A percentile compares a stretch with the other conserved stretches of the same genome.
Conservation (phyloP, 2,888 invertebrate genomes). For the Agrochola litura region DNA sequence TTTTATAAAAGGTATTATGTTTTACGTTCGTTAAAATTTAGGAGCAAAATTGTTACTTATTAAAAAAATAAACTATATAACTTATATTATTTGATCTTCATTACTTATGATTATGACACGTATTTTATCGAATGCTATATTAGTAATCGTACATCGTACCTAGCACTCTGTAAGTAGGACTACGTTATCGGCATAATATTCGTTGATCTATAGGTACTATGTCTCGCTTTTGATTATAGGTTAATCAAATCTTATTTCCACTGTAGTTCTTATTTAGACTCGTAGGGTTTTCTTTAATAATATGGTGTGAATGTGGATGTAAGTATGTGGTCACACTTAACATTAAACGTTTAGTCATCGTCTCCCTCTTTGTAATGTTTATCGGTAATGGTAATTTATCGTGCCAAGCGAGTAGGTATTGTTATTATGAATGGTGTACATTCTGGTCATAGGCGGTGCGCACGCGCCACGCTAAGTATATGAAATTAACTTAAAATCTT, state of each 20-base stretch:
- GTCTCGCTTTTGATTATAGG: conserved; percentile 81
- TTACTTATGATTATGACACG: conserved; percentile 78
- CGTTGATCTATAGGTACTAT: conserved; percentile 78
- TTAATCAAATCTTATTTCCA: conserved; percentile 81
- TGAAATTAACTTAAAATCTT: conserved; percentile 76
- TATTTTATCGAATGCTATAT: conserved; percentile 75
- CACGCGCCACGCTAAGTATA: conserved; percentile 78
- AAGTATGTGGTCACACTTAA: conserved; percentile 85
- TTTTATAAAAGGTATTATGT: conserved; percentile 78
- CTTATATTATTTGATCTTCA: conserved; percentile 76
- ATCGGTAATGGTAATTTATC: conserved; percentile 78
- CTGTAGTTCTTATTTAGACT: conserved; percentile 83
- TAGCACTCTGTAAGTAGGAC: conserved; percentile 78
- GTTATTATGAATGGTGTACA: conserved; percentile 85
- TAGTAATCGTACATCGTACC: conserved; percentile 74
- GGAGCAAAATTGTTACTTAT: conserved; percentile 87
- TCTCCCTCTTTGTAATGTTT: conserved; percentile 75
- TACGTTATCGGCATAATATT: conserved; percentile 81
- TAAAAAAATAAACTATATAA: conserved; percentile 74
- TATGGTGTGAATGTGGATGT: conserved; percentile 82
- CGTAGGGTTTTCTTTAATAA: conserved; percentile 82
- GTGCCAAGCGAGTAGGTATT: conserved; percentile 77
- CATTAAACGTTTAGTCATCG: conserved; percentile 81
- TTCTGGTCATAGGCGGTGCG: conserved; percentile 89
- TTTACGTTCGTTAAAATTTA: conserved; percentile 84